Evolutionary conservation across 1,140 invertebrate genomes (phyloP).

Genomic region (Gryon sp.): DNA sequence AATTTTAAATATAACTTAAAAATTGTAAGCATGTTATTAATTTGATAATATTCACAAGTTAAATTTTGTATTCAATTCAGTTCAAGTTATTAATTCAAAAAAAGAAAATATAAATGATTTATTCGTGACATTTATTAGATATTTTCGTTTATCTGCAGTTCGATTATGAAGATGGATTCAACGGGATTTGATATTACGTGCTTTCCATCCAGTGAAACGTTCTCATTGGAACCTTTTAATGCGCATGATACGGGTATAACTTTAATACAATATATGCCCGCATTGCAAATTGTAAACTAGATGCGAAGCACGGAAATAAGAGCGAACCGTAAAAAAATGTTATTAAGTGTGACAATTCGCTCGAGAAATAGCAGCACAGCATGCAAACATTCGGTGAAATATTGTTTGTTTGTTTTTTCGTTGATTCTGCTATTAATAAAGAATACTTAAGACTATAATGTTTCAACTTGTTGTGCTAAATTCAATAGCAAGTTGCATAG

Average conservation of each 20-base stretch:
- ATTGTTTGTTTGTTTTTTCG: neutral
- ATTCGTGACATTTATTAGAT: too few relatives aligned
- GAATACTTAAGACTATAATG: too few relatives aligned
- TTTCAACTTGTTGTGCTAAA: too few relatives aligned
- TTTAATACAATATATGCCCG: conserved; percentile 20
- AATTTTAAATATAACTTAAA: too few relatives aligned
- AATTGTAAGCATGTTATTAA: too few relatives aligned
- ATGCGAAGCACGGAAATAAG: conserved; percentile 4
- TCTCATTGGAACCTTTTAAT: conserved; percentile 20
- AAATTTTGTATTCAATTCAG: too few relatives aligned
- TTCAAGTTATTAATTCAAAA: too few relatives aligned
- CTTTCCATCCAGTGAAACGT: conserved; percentile 1
- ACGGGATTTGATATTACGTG: conserved; percentile 11
- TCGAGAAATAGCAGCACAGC: neutral
- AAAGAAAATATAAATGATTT: too few relatives aligned
- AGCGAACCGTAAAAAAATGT: conserved; percentile 10
- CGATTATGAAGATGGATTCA: neutral
- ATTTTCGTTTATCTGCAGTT: too few relatives aligned
- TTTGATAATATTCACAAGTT: too few relatives aligned
- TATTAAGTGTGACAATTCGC: conserved; percentile 20
- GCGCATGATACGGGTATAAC: conserved; percentile 6
- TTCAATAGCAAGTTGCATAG: too few relatives aligned
- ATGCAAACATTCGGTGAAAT: conserved; percentile 1
- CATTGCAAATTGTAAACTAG: conserved; percentile 8
- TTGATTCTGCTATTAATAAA: neutral